phyloP scores from a whole-genome alignment of 2,797 vertebrate genomes.

The Tangara arthus region DNA sequence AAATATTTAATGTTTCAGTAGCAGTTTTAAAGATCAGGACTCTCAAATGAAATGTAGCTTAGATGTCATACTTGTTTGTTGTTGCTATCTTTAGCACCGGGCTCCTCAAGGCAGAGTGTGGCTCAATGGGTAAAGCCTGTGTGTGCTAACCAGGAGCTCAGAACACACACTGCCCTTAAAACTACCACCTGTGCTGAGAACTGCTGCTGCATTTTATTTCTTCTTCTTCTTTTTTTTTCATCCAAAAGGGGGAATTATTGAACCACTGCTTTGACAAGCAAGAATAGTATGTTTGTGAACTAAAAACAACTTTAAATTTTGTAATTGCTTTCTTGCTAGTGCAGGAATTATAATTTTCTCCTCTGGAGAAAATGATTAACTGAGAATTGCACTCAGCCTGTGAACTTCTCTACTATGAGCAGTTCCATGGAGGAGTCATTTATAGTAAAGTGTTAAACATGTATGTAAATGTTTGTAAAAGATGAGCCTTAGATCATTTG shows the following conservation, averaged over 20 bases:
- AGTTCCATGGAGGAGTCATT: background rate
- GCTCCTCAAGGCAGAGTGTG: background rate
- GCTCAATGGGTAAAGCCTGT: background rate
- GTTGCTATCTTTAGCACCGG: background rate
- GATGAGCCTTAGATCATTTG: background rate
- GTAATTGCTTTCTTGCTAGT: background rate
- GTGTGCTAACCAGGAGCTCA: background rate
- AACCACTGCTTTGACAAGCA: accelerated
- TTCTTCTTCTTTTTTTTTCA: accelerated
- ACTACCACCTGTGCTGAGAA: background rate
- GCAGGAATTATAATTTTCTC: background rate
- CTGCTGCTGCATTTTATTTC: background rate
- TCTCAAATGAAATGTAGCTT: background rate
- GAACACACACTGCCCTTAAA: background rate
- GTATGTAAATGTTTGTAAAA: background rate
- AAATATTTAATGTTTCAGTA: background rate
- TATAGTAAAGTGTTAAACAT: background rate
- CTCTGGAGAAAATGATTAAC: background rate
- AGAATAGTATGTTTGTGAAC: background rate
- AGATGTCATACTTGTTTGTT: background rate
- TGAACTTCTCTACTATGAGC: background rate
- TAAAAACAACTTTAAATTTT: background rate
- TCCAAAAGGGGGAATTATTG: background rate
- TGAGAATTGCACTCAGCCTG: background rate
- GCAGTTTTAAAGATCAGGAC: background rate